Conservation (phyloP, 2,888 invertebrate species). For the Coelopa pilipes region DNA sequence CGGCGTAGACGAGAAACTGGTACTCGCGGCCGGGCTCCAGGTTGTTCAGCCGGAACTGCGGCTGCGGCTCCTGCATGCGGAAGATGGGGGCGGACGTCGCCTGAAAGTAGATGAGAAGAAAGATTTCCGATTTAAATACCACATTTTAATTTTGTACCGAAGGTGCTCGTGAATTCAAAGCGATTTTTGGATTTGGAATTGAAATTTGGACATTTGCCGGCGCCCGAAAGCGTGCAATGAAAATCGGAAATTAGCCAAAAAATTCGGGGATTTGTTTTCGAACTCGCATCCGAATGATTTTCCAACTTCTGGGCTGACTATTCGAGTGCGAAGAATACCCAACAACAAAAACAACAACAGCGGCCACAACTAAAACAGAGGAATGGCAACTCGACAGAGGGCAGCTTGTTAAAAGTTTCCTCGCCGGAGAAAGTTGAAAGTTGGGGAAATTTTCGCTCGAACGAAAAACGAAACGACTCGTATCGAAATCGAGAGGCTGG, state of each 20-base stretch:
- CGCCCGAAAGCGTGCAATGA: too few species aligned
- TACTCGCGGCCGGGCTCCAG: constrained; percentile 82
- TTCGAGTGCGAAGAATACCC: constrained; percentile 14
- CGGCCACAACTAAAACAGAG: neutral
- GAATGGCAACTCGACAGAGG: neutral
- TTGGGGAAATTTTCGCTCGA: constrained; percentile 8
- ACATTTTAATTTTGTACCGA: too few species aligned
- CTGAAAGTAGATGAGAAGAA: constrained; percentile 1
- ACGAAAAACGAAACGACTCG: neutral
- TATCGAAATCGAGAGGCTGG: too few species aligned
- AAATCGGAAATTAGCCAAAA: too few species aligned
- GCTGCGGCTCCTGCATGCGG: constrained; percentile 73
- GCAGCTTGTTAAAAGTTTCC: neutral
- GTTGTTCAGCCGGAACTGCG: constrained; percentile 78
- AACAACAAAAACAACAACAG: neutral
- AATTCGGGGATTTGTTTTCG: too few species aligned
- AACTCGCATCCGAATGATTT: neutral
- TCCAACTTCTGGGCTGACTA: neutral
- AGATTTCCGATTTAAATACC: neutral
- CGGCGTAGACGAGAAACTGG: constrained; percentile 82
- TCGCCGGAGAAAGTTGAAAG: neutral
- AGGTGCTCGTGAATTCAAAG: too few species aligned
- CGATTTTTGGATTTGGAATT: too few species aligned
- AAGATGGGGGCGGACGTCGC: constrained; percentile 72
- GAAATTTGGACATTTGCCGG: too few species aligned